Percentiles rank a stretch among this genome's conserved stretches.
Conservation (phyloP, 2,888 invertebrate genomes). For the Unio pictorum region DNA sequence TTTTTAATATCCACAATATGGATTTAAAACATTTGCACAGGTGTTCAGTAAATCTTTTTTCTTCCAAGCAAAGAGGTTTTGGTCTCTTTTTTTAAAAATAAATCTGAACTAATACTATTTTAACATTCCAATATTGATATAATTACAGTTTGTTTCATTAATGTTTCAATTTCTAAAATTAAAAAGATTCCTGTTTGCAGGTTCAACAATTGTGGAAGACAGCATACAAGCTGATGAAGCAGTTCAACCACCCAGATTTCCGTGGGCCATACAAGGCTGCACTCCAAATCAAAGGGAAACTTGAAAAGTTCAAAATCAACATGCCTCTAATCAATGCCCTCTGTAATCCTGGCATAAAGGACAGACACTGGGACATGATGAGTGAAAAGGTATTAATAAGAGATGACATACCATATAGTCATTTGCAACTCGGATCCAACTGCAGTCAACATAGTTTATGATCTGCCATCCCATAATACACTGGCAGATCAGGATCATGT, state of each 20-base stretch:
- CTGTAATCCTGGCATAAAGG: conserved; percentile 70
- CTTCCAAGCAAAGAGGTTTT: too few species aligned
- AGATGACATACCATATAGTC: background rate
- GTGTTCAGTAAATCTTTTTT: too few species aligned
- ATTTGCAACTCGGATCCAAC: too few species aligned
- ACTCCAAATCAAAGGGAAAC: conserved; percentile 66
- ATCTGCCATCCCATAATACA: too few species aligned
- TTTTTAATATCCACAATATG: too few species aligned
- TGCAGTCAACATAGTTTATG: too few species aligned
- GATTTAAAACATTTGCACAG: too few species aligned
- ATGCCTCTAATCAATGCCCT: conserved; percentile 69
- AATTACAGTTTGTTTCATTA: background rate
- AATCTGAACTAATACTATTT: too few species aligned
- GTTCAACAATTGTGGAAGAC: conserved; percentile 69
- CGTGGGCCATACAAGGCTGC: conserved; percentile 68
- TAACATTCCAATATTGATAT: background rate
- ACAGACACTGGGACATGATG: conserved; percentile 70
- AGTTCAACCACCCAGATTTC: conserved; percentile 66
- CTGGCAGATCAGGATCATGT: too few species aligned
- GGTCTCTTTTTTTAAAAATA: too few species aligned
- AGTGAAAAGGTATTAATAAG: conserved; percentile 61
- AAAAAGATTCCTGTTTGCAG: conserved; percentile 31
- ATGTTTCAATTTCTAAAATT: background rate
- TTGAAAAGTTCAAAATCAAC: conserved; percentile 71
- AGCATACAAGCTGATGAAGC: conserved; percentile 70